Base-by-base conservation (phyloP, 2,888 invertebrate species). In the Ecdyonurus torrentis region DNA sequence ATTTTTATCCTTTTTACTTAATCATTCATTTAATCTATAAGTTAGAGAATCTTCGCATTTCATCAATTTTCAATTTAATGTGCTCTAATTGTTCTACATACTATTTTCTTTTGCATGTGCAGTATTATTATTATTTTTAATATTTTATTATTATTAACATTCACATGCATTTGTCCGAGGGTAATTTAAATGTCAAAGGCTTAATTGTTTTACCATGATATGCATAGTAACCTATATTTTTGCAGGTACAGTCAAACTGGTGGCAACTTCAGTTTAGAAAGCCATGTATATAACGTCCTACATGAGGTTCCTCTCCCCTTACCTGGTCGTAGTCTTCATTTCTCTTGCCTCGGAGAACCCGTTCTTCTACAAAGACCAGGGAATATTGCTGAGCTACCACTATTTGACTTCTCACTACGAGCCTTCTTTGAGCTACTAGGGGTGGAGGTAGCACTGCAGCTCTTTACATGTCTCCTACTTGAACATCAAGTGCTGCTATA, bases 401-500 rank as follows among this genome's bases (percentile, higher is more conserved):
- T 97, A 69, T 84, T 97, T 69, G 99, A 99, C 77, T 98, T 92
- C 75, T 85, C 95, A 0, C 75, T 99, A 65, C 83, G 91, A 70
- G 83, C 90, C 66, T 82, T 99, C 74, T 96, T 99, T 72, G 80
- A 85, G 61, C 84, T 90, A 74, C 79, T 99, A 65, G 92, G 95
- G 23, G 87, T 95, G 2, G 96, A 98, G 71, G 89, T 89, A 73
- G 87, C 96, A 62, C 83, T 99, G 66, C 91, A 93, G 72, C 79
- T 99, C 60, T 92, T 96, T 74, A 93, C 95, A 53, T 95, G 97
- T 77, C 88, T 97, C 61, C 79, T 99, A 24, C 78, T 99, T 25
- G 99, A 99, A 78, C 94, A 97, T 76, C 98, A 99, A 79, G 89
- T 99, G 66, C 81, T 99, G 55, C 80, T 99, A 23, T 86, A 91